Percentiles rank a stretch among this genome's conserved stretches.
phyloP scores from a whole-genome alignment of 2,888 invertebrate genomes.

The Noctua janthe region DNA sequence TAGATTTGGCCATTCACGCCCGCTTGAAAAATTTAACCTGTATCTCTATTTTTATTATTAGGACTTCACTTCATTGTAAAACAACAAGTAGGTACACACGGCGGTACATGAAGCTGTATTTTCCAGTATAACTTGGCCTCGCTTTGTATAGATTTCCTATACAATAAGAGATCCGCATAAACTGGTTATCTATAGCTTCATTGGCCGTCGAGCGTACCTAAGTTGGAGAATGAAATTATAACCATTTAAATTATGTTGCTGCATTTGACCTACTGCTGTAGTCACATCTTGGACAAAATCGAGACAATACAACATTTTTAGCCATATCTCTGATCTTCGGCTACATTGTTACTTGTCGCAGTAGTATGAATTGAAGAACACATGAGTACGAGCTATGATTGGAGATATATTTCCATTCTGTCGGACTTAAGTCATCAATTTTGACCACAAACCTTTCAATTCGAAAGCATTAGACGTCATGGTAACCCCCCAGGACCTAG shows the following conservation, averaged over 20 bases:
- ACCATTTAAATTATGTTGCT: neutral
- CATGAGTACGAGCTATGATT: neutral
- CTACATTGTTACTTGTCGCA: too few species aligned
- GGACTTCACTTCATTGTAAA: neutral
- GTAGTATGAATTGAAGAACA: too few species aligned
- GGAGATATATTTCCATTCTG: neutral
- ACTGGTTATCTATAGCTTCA: too few species aligned
- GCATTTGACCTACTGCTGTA: too few species aligned
- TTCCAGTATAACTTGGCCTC: neutral
- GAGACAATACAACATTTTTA: neutral
- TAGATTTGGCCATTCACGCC: too few species aligned
- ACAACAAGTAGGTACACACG: too few species aligned
- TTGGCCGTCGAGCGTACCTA: neutral
- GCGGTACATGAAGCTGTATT: too few species aligned
- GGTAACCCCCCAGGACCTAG: too few species aligned
- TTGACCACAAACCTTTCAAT: neutral
- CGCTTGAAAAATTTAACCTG: too few species aligned
- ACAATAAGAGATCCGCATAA: too few species aligned
- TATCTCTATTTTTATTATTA: neutral
- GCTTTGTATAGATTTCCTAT: too few species aligned
- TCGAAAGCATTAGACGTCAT: neutral
- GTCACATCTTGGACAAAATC: neutral
- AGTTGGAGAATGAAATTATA: neutral
- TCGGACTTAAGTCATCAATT: neutral
- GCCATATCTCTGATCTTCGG: too few species aligned